Evolutionary conservation across 1,140 invertebrate species (phyloP), one percentile per base, ranked within the genome.

Genomic region (Magallana angulata): DNA sequence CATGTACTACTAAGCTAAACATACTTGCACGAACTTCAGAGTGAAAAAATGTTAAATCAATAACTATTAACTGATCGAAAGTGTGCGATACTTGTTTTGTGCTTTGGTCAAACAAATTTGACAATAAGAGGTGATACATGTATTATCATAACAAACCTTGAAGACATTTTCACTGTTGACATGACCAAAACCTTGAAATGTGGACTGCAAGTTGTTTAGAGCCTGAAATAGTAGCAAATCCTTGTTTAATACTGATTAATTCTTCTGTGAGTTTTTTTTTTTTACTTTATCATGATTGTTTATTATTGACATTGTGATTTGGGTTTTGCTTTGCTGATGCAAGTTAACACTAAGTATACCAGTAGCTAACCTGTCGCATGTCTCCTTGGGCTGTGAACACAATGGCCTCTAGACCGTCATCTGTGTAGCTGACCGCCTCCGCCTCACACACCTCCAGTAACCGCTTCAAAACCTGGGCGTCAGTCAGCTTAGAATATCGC

Each of bases 351-450:
- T 48, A 48, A 48, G 36, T 48, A 48, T 48, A 48, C 36, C 36
- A 48, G 36, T 48, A 48, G 5, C 68, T 57, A 82, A 95, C 95
- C 94, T 96, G 98, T 93, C 99, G 96, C 97, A 99, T 98, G 94
- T 99, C 99, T 1, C 99, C 99, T 95, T 99, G 98, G 0, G 99
- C 98, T 3, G 99, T 99, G 93, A 99, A 99, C 9, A 99, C 97
- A 90, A 99, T 97, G 0, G 99, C 99, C 95, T 99, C 98, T 57
- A 99, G 94, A 1, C 99, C 99, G 94, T 99, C 98, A 91, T 99
- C 97, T 1, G 97, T 97, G 93, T 98, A 98, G 3, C 97, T 97
- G 0, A 98, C 95, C 89, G 96, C 95, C 95, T 98, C 97, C 89
- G 96, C 96, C 83, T 96, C 94, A 93, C 97, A 97, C 56, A 98